Conservation (phyloP, 2,888 invertebrate species). For the Sarcophaga subvicina region DNA sequence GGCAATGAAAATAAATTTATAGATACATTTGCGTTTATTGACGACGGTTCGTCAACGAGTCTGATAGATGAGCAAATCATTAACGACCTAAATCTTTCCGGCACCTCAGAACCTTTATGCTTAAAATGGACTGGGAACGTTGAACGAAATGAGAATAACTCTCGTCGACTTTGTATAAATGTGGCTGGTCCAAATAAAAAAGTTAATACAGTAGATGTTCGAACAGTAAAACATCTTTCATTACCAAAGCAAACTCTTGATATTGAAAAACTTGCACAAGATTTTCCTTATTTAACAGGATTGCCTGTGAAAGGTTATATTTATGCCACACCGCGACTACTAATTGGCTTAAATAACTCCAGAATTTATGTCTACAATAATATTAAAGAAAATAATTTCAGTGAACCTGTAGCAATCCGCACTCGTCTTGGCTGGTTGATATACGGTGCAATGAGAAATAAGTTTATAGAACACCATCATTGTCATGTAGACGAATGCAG, state of each 20-base stretch:
- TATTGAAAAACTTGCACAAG: conserved; percentile 8
- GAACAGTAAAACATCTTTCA: conserved; percentile 40
- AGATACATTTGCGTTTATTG: conserved; percentile 24
- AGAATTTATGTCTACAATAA: too few relatives aligned
- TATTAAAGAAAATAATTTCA: conserved; percentile 21
- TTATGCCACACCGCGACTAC: too few relatives aligned
- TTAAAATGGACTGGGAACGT: too few relatives aligned
- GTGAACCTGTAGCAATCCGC: conserved; percentile 24
- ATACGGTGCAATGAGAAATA: conserved; percentile 8
- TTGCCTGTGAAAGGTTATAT: too few relatives aligned
- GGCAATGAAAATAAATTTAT: conserved; percentile 19
- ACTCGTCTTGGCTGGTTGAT: conserved; percentile 39
- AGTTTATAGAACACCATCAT: background rate
- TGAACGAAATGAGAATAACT: too few relatives aligned
- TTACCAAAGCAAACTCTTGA: conserved; percentile 42
- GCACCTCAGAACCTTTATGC: background rate
- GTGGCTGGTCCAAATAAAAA: background rate
- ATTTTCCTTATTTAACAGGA: conserved; percentile 14
- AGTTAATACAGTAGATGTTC: conserved; percentile 23
- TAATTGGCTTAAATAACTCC: too few relatives aligned
- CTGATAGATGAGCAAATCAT: background rate
- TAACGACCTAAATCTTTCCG: conserved; percentile 25
- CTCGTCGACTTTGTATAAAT: too few relatives aligned
- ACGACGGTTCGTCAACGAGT: too few relatives aligned
- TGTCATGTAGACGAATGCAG: too few relatives aligned